Conservation (phyloP, 2,888 invertebrate species). For the Pherbina coryleti region DNA sequence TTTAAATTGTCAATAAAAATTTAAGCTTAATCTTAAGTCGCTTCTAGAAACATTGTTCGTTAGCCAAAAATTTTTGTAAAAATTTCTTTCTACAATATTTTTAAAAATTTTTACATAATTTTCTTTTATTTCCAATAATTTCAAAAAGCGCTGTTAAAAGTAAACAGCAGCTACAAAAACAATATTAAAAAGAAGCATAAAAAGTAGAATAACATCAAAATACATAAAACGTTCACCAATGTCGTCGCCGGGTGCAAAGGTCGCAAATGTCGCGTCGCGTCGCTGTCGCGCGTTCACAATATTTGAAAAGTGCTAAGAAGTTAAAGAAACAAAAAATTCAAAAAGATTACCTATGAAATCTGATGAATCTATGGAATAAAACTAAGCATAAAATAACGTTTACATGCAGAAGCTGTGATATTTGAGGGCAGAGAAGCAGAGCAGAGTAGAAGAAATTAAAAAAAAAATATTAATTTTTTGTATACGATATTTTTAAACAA, state of each 20-base stretch:
- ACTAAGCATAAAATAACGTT: slow-evolving; percentile 7
- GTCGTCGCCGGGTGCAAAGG: slow-evolving; percentile 14
- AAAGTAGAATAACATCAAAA: background rate
- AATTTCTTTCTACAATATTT: too few relatives aligned
- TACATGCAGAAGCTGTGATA: slow-evolving; percentile 44
- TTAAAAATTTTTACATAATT: too few relatives aligned
- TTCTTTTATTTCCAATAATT: too few relatives aligned
- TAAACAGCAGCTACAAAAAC: background rate
- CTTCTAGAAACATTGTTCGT: background rate
- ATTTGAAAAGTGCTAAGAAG: background rate
- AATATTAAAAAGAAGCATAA: background rate
- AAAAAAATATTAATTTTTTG: slow-evolving; percentile 13
- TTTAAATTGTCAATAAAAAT: background rate
- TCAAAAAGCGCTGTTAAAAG: too few relatives aligned
- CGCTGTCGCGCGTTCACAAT: slow-evolving; percentile 2
- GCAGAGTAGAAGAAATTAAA: slow-evolving; percentile 36
- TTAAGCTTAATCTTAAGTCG: background rate
- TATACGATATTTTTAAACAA: slow-evolving; percentile 37
- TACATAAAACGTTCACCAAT: background rate
- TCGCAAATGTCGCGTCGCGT: slow-evolving; percentile 28
- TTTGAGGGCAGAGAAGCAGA: slow-evolving; percentile 30
- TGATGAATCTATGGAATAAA: background rate
- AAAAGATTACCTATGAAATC: background rate
- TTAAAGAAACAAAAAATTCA: background rate
- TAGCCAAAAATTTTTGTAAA: too few relatives aligned